Evolutionary conservation across 2,888 invertebrate species (phyloP).

Genomic region (Mesorhabditis sp.): DNA sequence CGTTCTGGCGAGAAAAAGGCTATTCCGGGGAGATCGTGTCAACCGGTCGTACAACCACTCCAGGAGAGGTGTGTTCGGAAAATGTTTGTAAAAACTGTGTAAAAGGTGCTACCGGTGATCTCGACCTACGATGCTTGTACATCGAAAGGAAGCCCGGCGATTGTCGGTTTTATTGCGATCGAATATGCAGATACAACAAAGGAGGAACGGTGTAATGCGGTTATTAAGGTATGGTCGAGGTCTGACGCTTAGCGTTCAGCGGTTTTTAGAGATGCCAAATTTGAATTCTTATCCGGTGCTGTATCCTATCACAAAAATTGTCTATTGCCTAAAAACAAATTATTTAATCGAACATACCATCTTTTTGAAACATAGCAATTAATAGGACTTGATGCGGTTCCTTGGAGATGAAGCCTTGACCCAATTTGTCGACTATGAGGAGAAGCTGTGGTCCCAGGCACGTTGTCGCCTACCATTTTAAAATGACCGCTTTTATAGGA

Average conservation of each 20-base stretch:
- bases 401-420: conserved; percentile 30
- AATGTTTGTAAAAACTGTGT: too few species aligned
- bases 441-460: conserved; percentile 45
- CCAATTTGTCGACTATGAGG: conserved; percentile 48
- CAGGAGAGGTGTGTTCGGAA: conserved; percentile 23
- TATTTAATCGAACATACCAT: too few species aligned
- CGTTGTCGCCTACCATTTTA: background rate
- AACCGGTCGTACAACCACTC: conserved; percentile 25
- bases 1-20: conserved; percentile 61
- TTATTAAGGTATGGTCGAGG: background rate
- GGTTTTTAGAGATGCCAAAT: too few species aligned
- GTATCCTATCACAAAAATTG: too few species aligned
- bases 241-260: background rate
- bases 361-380: background rate
- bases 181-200: conserved; percentile 20
- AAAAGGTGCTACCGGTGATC: conserved; percentile 19
- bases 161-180: conserved; percentile 58
- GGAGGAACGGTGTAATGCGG: conserved; percentile 2
- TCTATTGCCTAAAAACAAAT: too few species aligned
- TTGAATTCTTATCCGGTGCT: too few species aligned
- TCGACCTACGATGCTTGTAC: conserved; percentile 26
- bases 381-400: conserved; percentile 29
- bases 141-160: conserved; percentile 58
- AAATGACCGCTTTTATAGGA: conserved; percentile 53
- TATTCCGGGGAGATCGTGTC: conserved; percentile 58